Percentiles rank a stretch among this genome's conserved stretches.
These are phyloP conservation scores for Marmota flaviventris DNA, from an alignment of 2,113 vertebrate species.

Conservation along the genomic window DNA sequence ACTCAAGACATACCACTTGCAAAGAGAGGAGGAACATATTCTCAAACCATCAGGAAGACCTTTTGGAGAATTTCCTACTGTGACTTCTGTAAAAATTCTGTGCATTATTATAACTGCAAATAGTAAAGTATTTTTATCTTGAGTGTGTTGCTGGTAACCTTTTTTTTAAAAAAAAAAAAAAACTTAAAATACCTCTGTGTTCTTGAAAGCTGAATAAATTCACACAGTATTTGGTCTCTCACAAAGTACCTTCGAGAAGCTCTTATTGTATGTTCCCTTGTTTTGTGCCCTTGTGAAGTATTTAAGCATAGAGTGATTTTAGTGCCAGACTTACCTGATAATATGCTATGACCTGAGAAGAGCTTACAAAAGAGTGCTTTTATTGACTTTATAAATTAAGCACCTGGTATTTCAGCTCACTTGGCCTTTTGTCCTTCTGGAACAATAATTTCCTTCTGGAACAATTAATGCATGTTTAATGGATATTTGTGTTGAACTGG, in stretches of 20 bases:
- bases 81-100: not conserved
- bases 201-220: conserved; percentile 16
- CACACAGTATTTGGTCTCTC: not conserved
- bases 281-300: conserved; percentile 8
- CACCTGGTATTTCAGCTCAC: conserved; percentile 25
- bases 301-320: not conserved
- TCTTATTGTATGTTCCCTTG: conserved; percentile 20
- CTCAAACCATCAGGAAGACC: not conserved
- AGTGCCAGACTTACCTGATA: not conserved
- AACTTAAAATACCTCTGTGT: not conserved
- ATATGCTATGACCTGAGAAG: not conserved
- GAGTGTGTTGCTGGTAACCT: not conserved
- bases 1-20: not conserved
- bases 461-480: conserved; percentile 45
- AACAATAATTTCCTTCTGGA: conserved; percentile 60
- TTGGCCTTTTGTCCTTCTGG: conserved; percentile 60
- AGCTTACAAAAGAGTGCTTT: conserved; percentile 17
- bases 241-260: not conserved
- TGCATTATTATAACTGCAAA: not conserved
- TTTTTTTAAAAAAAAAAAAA: not conserved
- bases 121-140: not conserved
- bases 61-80: not conserved
- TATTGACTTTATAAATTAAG: conserved; percentile 70
- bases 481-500: conserved; percentile 34
- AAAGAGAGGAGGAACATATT: not conserved